These are phyloP conservation scores for Collichthys lucidus DNA, from an alignment of 2,113 vertebrate genomes.

Conservation along the genomic window DNA sequence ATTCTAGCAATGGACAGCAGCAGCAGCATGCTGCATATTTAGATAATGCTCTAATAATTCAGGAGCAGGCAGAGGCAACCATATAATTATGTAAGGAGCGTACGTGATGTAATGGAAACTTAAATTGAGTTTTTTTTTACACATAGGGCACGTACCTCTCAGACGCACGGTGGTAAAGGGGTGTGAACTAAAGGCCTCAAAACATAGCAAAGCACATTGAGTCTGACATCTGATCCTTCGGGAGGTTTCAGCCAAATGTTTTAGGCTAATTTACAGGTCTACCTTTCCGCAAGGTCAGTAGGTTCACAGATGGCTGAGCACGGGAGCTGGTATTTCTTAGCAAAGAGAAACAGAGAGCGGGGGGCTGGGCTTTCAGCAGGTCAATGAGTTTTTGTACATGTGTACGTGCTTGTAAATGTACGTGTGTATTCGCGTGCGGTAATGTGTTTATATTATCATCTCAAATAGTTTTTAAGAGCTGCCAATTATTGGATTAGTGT, in stretches of 20 bases:
- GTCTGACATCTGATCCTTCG: constrained; percentile 53
- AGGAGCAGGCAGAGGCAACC: not conserved
- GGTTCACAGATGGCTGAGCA: constrained; percentile 74
- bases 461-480: not conserved
- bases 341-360: constrained; percentile 36
- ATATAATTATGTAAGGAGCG: constrained; percentile 28
- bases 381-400: constrained; percentile 68
- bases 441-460: constrained; percentile 33
- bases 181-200: constrained; percentile 20
- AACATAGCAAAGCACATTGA: constrained; percentile 34
- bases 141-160: not conserved
- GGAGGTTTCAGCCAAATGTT: constrained; percentile 45
- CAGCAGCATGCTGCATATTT: not conserved
- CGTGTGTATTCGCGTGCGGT: constrained; percentile 15
- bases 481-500: constrained; percentile 6
- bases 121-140: constrained; percentile 25
- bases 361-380: constrained; percentile 59
- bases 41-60: not conserved
- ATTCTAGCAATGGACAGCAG: not conserved
- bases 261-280: constrained; percentile 61
- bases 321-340: constrained; percentile 62
- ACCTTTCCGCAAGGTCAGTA: constrained; percentile 59
- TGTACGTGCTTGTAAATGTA: constrained; percentile 16
- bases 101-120: constrained; percentile 39
- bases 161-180: not conserved